Base-by-base conservation (phyloP, 2,797 vertebrate species). In the Channa striata region DNA sequence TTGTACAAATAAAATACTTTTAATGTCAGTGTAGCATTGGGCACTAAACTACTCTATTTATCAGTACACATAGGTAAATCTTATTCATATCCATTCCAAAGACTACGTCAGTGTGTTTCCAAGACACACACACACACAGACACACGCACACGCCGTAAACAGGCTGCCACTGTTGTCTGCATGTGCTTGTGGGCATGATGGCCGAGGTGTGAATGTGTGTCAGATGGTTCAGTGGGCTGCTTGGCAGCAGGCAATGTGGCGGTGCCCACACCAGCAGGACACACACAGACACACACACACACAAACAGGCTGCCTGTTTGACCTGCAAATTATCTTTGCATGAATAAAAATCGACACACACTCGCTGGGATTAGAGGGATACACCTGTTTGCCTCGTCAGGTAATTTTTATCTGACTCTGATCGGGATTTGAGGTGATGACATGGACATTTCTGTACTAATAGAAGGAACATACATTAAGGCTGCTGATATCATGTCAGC, bases 131-230 rank as follows among this genome's bases (percentile, higher is more conserved):
- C 46, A 69, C 40, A 72, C 47, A 42, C 46, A 63, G 51, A 61
- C 44, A 69, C 34, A 59, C 33, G 44, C 58, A 74, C 6, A 57
- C 33, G 37, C 23, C 23, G 50, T 66, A 60, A 82, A 81, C 59
- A 70, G 54, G 52, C 70, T 25, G 72, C 72, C 77, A 59, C 56
- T 56, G 58, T 25, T 76, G 79, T 72, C 80, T 80, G 83, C 79
- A 44, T 81, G 73, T 75, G 83, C 73, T 73, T 62, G 30, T 80
- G 87, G 89, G 83, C 89, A 90, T 79, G 78, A 85, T 94, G 96
- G 95, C 94, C 89, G 95, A 97, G 96, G 96, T 97, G 96, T 96
- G 96, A 97, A 96, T 95, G 94, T 95, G 95, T 97, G 96, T 97
- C 96, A 97, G 96, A 96, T 96, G 96, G 96, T 94, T 94, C 91